Base-by-base conservation (phyloP, 1,140 invertebrate genomes). In the Halyomorpha halys region DNA sequence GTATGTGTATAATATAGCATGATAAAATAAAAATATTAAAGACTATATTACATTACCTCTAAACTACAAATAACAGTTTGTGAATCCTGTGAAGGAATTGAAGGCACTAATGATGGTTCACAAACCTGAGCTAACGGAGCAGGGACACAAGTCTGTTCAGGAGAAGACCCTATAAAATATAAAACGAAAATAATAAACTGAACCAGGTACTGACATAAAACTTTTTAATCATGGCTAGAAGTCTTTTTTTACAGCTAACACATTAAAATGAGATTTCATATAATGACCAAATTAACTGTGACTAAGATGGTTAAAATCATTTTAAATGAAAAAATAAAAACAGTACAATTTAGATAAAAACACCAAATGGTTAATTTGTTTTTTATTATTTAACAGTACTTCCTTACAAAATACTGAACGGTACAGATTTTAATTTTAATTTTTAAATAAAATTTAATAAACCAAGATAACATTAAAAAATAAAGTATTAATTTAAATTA, bases 81-180 rank as follows among this genome's bases (percentile, higher is more conserved):
- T 56, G 53, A 23, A 56, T 23, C 18, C 23, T 56, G 53, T 18
- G 53, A 23, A 49, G 19, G 14, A 56, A 23, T 23, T 25, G 53
- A 56, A 56, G 53, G 53, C 53, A 56, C 53, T 23, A 56, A 23
- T 56, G 53, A 18, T 15, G 53, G 18, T 11, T 11, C 62, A 53
- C 62, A 51, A 11, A 63, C 15, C 27, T 64, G 56, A 18, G 54
- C 34, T 6, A 65, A 30, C 15, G 80, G 79, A 39, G 34, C 34
- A 51, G 80, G 79, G 49, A 78, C 77, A 66, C 77, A 78, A 1
- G 76, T 80, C 73, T 81, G 79, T 23, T 78, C 79, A 54, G 80
- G 80, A 25, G 80, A 82, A 61, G 80, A 78, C 11, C 78, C 78
- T 71, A 56, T 23, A 39, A 39, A 39, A 39, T 61, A 61, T 51